phyloP scores from a whole-genome alignment of 2,888 invertebrate genomes.

The Ypsolopha scabrella region DNA sequence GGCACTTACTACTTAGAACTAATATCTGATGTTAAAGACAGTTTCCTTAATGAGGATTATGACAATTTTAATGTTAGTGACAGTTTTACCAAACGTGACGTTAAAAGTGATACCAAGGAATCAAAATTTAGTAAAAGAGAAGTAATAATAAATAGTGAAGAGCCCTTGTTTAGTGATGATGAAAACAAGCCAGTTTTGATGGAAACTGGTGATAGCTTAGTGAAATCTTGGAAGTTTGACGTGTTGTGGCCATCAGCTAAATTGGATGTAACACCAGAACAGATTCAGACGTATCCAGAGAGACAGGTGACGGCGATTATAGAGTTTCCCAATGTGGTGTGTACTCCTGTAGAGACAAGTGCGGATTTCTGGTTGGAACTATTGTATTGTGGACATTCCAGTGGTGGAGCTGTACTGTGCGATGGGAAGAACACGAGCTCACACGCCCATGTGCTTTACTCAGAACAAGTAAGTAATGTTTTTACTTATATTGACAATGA shows the following conservation, averaged over 20 bases:
- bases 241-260: conserved; percentile 86
- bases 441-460: conserved; percentile 76
- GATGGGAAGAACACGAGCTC: conserved; percentile 69
- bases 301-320: conserved; percentile 79
- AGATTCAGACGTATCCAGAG: conserved; percentile 84
- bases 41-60: conserved; percentile 33
- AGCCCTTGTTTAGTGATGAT: not conserved
- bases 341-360: conserved; percentile 70
- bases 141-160: conserved; percentile 23
- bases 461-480: conserved; percentile 76
- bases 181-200: conserved; percentile 26
- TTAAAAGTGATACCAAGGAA: conserved; percentile 11
- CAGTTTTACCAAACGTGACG: conserved; percentile 4
- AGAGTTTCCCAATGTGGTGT: conserved; percentile 80
- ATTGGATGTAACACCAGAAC: conserved; percentile 79
- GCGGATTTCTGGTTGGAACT: conserved; percentile 84
- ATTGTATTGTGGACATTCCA: conserved; percentile 80
- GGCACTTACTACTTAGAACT: conserved; percentile 69
- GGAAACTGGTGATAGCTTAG: conserved; percentile 50
- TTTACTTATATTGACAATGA: too few relatives aligned
- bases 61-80: conserved; percentile 18
- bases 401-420: conserved; percentile 76
- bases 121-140: conserved; percentile 18
- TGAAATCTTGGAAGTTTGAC: conserved; percentile 74
- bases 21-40: conserved; percentile 38